phyloP scores from a whole-genome alignment of 2,888 invertebrate genomes.

The Homarus gammarus region DNA sequence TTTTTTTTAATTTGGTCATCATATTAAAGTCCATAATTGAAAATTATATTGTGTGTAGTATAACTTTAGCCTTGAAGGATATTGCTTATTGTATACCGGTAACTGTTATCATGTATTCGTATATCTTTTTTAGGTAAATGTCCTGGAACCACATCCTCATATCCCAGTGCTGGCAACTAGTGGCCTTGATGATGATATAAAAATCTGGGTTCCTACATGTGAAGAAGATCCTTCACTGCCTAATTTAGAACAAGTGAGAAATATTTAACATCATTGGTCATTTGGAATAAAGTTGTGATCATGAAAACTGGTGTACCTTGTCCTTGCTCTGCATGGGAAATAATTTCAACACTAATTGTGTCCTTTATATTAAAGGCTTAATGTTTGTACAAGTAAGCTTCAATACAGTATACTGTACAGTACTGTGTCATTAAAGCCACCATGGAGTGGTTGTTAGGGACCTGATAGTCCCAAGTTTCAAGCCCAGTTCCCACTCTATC shows the following conservation, averaged over 20 bases:
- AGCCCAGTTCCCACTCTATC: no score
- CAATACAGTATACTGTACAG: no score
- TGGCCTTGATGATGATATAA: slow-evolving; percentile 94
- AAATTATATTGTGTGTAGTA: not conserved
- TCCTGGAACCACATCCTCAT: slow-evolving; percentile 93
- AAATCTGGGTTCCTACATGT: slow-evolving; percentile 90
- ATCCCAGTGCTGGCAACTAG: slow-evolving; percentile 93
- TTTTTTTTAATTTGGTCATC: not conserved
- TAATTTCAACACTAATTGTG: no score
- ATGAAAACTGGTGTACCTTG: not conserved
- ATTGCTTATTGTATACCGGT: not conserved
- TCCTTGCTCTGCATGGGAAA: not conserved
- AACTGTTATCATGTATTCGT: no score
- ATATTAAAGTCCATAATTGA: not conserved
- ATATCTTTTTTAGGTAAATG: slow-evolving; percentile 90
- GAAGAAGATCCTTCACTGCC: slow-evolving; percentile 57
- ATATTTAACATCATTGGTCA: no score
- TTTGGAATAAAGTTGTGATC: no score
- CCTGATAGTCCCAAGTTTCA: no score
- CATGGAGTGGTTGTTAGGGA: no score
- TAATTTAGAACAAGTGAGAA: slow-evolving; percentile 58
- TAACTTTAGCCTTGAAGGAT: not conserved
- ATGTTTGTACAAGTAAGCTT: not conserved
- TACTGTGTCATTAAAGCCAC: no score
- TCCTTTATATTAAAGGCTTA: no score